Base-by-base conservation (phyloP, 2,888 invertebrate species). In the Drosophila basisetae region DNA sequence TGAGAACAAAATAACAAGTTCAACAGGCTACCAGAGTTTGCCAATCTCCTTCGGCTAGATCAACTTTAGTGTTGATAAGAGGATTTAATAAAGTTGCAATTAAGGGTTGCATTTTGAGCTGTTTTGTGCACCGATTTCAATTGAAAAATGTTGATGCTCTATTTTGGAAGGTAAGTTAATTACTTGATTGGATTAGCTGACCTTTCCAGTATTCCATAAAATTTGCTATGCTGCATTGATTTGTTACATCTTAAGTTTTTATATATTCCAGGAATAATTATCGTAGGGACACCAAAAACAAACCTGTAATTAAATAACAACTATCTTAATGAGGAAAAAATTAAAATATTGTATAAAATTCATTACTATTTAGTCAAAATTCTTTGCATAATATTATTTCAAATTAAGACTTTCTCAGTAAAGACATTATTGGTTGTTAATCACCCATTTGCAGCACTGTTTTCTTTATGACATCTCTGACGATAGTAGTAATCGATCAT, bases 401-500 rank as follows among this genome's bases (percentile, higher is more conserved):
- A 39, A 39, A 39, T 39, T 4, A 39, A 7, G 39, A n/a, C 18
- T 41, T 4, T 4, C 10, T 4, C 5, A n/a, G n/a, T n/a, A n/a
- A 41, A n/a, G 1, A 1, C 0, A 30, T 43, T 43, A 2, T 22
- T 22, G 22, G 6, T 31, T 33, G 4, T 47, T 58, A 61, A 18
- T 55, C 5, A 0, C 50, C 47, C 56, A 84, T 22, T 11, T 47
- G 0, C 0, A 9, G 9, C 16, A 81, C 62, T 2, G 67, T 52
- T 10, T 16, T 2, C 4, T n/a, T 31, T 0, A 83, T 70, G 39
- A 82, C 82, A 0, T 41, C 3, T 0, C n/a, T n/a, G n/a, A n/a
- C 49, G 16, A 39, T 77, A 77, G 55, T 33, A 56, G 6, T 56
- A 68, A 1, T 67, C 55, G 52, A 49, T 75, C 59, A 77, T 79